Conservation (phyloP, 2,113 vertebrate species). For the Acanthisitta chloris region DNA sequence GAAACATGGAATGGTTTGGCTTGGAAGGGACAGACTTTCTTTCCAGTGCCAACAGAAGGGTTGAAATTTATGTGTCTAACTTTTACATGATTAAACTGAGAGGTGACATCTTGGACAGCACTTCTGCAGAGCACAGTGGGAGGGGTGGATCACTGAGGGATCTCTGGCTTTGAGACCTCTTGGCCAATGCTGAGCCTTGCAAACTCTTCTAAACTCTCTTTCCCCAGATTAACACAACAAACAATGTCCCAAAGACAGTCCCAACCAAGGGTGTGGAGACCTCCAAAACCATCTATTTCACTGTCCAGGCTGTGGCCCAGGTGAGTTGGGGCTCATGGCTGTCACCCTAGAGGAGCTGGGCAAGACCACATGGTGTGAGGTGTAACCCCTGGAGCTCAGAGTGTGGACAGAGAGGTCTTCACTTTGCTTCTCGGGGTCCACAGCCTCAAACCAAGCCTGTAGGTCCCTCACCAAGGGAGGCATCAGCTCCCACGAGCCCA, state of each 20-base stretch:
- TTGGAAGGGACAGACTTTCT: not conserved
- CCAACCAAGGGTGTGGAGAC: accelerated
- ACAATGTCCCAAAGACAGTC: accelerated
- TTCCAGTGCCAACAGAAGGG: not conserved
- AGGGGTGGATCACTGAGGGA: accelerated
- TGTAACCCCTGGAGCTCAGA: accelerated
- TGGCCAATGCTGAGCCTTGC: not conserved
- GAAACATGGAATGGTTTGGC: not conserved
- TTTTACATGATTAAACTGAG: not conserved
- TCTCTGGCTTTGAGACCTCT: not conserved
- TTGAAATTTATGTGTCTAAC: not conserved
- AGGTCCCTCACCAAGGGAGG: accelerated
- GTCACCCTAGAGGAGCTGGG: not conserved
- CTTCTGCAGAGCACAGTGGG: not conserved
- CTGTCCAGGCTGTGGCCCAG: accelerated
- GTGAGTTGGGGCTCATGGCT: not conserved
- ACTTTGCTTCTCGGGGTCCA: not conserved
- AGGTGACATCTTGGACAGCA: not conserved
- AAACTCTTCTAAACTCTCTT: not conserved
- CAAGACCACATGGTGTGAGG: not conserved
- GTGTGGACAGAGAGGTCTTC: accelerated
- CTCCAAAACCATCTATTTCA: not conserved
- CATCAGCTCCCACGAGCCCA: accelerated
- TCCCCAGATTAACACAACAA: accelerated
- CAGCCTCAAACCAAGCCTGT: accelerated